These are phyloP conservation scores for Coleophora deauratella DNA, from an alignment of 2,888 invertebrate genomes.

Conservation along the genomic window DNA sequence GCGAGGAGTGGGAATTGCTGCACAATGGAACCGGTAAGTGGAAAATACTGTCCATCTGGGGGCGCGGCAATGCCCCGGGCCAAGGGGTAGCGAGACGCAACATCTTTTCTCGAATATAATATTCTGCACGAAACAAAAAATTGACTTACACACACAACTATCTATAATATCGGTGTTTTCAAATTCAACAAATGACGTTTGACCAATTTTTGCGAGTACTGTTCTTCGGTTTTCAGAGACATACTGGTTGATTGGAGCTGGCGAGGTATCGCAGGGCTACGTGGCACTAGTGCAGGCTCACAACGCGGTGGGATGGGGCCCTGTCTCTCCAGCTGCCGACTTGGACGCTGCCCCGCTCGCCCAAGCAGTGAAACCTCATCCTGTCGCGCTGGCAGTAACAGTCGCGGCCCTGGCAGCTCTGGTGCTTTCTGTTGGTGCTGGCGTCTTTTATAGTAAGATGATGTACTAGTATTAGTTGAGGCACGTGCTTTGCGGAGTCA, in stretches of 20 bases:
- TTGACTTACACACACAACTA: conserved; percentile 22
- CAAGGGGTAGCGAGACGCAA: too few relatives aligned
- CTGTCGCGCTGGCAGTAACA: conserved; percentile 77
- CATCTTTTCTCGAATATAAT: too few relatives aligned
- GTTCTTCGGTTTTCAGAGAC: conserved; percentile 65
- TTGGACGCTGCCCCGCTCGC: conserved; percentile 37
- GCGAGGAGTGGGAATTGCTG: conserved; percentile 73
- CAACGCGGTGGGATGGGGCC: conserved; percentile 88
- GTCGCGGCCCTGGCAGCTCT: conserved; percentile 69
- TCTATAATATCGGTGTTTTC: too few relatives aligned
- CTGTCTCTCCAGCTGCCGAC: conserved; percentile 80
- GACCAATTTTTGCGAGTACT: too few relatives aligned
- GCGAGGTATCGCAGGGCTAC: conserved; percentile 79
- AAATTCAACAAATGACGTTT: too few relatives aligned
- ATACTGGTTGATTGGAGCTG: conserved; percentile 85
- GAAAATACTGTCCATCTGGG: too few relatives aligned
- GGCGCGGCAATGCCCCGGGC: too few relatives aligned
- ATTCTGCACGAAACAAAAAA: background rate
- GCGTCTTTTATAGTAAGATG: conserved; percentile 42
- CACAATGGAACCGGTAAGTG: conserved; percentile 85
- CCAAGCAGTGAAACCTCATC: conserved; percentile 52
- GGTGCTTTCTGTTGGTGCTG: conserved; percentile 36
- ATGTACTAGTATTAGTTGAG: too few relatives aligned
- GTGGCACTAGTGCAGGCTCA: conserved; percentile 83
- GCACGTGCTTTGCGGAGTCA: too few relatives aligned